A percentile compares a stretch with the other conserved stretches of the same genome.
phyloP scores from a whole-genome alignment of 2,113 vertebrate genomes.

The Caloenas nicobarica region DNA sequence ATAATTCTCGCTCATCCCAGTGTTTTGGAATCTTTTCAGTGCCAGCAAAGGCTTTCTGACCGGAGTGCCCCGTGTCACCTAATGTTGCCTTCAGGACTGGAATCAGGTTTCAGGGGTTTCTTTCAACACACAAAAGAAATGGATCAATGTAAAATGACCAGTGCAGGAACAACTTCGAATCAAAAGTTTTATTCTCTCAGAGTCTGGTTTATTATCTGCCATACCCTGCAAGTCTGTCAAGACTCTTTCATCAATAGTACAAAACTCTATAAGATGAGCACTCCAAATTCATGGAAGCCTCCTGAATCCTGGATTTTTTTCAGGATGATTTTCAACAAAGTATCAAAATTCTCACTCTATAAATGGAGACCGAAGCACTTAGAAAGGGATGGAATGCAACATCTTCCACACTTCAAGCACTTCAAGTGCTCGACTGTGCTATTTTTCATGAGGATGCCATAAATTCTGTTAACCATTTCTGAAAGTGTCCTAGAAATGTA shows the following conservation, averaged over 20 bases:
- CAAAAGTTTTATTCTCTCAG: neutral
- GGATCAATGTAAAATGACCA: neutral
- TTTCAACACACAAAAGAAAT: neutral
- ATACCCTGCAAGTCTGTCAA: neutral
- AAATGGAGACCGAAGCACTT: neutral
- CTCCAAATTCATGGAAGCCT: neutral
- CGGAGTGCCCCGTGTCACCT: no score
- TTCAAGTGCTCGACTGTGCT: neutral
- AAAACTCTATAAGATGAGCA: neutral
- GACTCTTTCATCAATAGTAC: neutral
- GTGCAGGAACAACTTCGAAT: neutral
- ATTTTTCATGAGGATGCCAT: neutral
- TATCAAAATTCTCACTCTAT: neutral
- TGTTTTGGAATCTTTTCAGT: neutral
- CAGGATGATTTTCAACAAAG: neutral
- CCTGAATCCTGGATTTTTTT: neutral
- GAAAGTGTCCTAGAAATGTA: neutral
- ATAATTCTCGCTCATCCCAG: rapidly evolving
- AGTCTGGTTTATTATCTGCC: neutral
- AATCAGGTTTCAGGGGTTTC: neutral
- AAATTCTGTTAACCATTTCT: neutral
- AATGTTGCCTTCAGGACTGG: neutral
- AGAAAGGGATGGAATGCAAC: neutral
- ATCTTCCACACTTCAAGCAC: neutral
- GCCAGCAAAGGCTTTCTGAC: neutral